Conservation (phyloP, 2,797 vertebrate species). For the Malurus leucopterus region DNA sequence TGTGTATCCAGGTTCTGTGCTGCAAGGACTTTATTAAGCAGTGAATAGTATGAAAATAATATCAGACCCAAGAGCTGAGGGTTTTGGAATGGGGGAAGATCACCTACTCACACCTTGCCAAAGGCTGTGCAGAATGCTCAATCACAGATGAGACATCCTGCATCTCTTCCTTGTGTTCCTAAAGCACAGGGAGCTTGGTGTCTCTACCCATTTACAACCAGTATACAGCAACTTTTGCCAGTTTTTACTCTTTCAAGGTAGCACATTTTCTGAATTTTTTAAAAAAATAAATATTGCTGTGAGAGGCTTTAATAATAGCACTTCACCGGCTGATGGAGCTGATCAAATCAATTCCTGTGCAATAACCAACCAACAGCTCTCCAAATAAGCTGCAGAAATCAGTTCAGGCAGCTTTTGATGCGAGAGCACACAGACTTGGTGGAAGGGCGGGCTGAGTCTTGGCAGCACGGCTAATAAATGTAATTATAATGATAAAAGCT, state of each 20-base stretch:
- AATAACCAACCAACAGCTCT: constrained; percentile 7
- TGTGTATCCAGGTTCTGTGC: not conserved
- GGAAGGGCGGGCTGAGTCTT: constrained; percentile 12
- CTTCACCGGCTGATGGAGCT: not conserved
- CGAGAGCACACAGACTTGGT: constrained; percentile 1
- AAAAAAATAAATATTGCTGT: not conserved
- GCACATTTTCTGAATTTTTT: not conserved
- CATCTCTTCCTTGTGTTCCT: not conserved
- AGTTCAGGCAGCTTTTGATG: constrained; percentile 33
- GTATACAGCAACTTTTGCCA: not conserved
- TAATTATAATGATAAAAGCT: constrained; percentile 77
- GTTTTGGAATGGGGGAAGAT: not conserved
- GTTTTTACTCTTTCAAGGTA: not conserved
- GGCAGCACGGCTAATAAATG: constrained; percentile 68
- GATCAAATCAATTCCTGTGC: not conserved
- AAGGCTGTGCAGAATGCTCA: not conserved
- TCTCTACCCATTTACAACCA: not conserved
- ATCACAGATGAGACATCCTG: not conserved
- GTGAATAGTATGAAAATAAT: not conserved
- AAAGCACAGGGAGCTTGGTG: not conserved
- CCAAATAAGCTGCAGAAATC: constrained; percentile 45
- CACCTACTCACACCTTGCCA: not conserved
- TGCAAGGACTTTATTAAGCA: not conserved
- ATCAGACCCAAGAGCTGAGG: not conserved
- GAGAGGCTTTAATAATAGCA: not conserved